Evolutionary conservation across 2,113 vertebrate species (phyloP).

Genomic region (Mirounga angustirostris): DNA sequence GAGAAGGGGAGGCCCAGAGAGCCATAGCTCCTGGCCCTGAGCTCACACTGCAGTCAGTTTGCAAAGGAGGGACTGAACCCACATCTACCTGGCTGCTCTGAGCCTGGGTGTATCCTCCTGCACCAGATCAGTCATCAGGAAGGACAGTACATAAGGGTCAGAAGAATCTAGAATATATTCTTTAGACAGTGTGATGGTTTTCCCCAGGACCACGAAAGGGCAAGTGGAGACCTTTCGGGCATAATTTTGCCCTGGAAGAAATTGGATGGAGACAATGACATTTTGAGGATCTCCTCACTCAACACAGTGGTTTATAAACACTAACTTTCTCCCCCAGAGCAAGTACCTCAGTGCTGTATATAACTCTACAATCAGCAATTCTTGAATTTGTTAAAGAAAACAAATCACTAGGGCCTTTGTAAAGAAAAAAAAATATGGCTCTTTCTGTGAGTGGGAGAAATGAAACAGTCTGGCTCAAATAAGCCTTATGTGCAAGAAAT

Average conservation of each 20-base stretch:
- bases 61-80: not conserved
- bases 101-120: not conserved
- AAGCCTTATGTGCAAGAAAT: not conserved
- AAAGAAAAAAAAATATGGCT: not conserved
- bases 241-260: constrained; percentile 4
- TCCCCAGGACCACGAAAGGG: not conserved
- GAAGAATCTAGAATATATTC: not conserved
- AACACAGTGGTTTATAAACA: not conserved
- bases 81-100: no score
- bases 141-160: not conserved
- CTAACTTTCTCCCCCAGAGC: not conserved
- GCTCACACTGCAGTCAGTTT: not conserved
- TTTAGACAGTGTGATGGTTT: not conserved
- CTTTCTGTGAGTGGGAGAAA: not conserved
- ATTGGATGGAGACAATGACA: not conserved
- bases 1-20: not conserved
- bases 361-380: not conserved
- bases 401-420: not conserved
- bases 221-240: not conserved
- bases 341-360: not conserved
- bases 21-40: not conserved
- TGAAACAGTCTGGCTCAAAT: not conserved
- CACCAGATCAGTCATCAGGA: not conserved
- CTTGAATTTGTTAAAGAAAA: not conserved
- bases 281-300: not conserved